Evolutionary conservation across 1,140 invertebrate genomes (phyloP).

Genomic region (Diploscapter pachys): DNA sequence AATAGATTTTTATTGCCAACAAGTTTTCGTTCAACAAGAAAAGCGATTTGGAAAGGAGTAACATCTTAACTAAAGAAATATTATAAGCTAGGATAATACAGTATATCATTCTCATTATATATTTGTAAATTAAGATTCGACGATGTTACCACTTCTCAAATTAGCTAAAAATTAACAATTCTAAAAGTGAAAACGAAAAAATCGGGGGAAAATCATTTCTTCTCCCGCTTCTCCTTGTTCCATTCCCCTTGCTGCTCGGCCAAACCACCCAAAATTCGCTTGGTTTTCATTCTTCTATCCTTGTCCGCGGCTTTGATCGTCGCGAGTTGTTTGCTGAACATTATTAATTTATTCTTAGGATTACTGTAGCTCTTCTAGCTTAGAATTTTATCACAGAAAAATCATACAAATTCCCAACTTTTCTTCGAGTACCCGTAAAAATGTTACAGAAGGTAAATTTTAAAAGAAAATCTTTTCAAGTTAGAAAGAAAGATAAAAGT

Average conservation of each 20-base stretch:
- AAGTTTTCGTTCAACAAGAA: no score
- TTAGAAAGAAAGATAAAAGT: conserved; percentile 7
- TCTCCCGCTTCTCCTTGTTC: conserved; percentile 33
- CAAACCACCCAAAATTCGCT: conserved; percentile 30
- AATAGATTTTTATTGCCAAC: no score
- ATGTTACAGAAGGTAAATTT: conserved; percentile 5
- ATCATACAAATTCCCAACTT: not conserved
- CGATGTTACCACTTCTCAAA: no score
- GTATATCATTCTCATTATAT: no score
- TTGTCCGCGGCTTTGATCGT: conserved; percentile 22
- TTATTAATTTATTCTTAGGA: not conserved
- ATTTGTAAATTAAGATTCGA: no score
- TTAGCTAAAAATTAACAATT: no score
- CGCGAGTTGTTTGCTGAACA: conserved; percentile 23
- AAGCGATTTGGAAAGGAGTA: no score
- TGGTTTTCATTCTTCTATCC: conserved; percentile 37
- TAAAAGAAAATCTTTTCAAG: conserved; percentile 18
- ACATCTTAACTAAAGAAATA: no score
- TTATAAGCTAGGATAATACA: no score
- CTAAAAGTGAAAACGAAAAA: no score
- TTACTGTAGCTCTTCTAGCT: not conserved
- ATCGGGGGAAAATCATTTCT: not conserved
- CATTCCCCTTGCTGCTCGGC: conserved; percentile 33
- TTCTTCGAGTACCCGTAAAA: not conserved
- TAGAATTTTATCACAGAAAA: not conserved